These are phyloP conservation scores for Ceratina australensis DNA, from an alignment of 1,140 invertebrate species.

Conservation along the genomic window DNA sequence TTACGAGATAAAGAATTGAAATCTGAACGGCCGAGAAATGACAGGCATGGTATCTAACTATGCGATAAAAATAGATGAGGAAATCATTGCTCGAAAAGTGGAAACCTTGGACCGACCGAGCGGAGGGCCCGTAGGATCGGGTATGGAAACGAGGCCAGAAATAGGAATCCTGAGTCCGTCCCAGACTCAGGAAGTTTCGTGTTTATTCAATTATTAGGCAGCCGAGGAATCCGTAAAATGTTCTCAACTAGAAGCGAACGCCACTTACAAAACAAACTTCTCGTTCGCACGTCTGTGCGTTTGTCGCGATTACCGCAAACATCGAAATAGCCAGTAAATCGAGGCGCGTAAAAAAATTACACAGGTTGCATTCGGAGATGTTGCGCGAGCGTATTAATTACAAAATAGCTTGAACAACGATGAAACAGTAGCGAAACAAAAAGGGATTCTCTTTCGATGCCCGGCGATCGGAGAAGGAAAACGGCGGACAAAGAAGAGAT, in stretches of 20 bases:
- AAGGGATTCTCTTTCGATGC: conserved; percentile 19
- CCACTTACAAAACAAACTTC: conserved; percentile 34
- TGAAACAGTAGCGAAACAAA: conserved; percentile 47
- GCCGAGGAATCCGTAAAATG: conserved; percentile 39
- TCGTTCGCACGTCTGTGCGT: conserved; percentile 14
- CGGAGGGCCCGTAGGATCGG: conserved; percentile 13
- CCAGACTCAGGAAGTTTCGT: conserved; percentile 39
- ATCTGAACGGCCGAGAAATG: neutral
- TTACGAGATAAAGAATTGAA: neutral
- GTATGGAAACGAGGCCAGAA: conserved; percentile 33
- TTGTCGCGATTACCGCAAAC: neutral
- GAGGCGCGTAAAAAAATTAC: neutral
- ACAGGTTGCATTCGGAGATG: conserved; percentile 1
- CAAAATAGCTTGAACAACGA: conserved; percentile 33
- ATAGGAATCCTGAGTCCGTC: conserved; percentile 47
- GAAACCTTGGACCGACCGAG: neutral
- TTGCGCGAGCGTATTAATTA: conserved; percentile 4
- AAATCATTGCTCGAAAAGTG: conserved; percentile 14
- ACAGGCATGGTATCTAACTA: neutral
- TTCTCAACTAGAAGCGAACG: conserved; percentile 7
- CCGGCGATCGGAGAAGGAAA: conserved; percentile 5
- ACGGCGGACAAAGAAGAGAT: neutral
- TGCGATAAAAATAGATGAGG: conserved; percentile 2
- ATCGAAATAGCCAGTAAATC: neutral
- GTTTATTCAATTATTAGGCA: conserved; percentile 58